A percentile compares a stretch with the other conserved stretches of the same genome.
Evolutionary conservation across 1,140 invertebrate genomes (phyloP).

Genomic region (Macrosteles quadrilineatus): DNA sequence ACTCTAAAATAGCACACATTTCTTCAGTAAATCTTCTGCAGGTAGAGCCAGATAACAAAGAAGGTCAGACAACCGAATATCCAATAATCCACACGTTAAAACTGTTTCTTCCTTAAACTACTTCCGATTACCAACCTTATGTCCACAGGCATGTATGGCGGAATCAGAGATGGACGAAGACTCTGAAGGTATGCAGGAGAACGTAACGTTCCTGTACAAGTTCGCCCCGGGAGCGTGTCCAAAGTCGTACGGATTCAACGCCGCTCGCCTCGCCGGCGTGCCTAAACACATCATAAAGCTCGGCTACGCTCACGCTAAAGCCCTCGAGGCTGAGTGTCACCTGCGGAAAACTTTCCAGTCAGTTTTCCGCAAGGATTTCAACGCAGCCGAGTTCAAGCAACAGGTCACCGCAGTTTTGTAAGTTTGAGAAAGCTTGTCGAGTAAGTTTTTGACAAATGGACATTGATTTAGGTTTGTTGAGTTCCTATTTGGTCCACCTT

Average conservation of each 20-base stretch:
- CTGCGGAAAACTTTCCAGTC: slow-evolving; percentile 37
- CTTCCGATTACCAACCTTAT: too few species aligned
- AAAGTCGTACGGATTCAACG: slow-evolving; percentile 99
- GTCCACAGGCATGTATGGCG: slow-evolving; percentile 87
- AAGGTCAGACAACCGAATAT: too few species aligned
- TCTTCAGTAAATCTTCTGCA: too few species aligned
- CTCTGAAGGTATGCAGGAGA: slow-evolving; percentile 71
- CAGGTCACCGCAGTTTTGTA: not conserved
- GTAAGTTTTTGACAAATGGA: too few species aligned
- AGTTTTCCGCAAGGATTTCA: slow-evolving; percentile 31
- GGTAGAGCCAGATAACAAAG: too few species aligned
- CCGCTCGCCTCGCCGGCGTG: slow-evolving; percentile 89
- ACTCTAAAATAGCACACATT: too few species aligned
- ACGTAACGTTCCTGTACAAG: slow-evolving; percentile 97
- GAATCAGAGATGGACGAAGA: slow-evolving; percentile 80
- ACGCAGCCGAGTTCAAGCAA: not conserved
- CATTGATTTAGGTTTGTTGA: too few species aligned
- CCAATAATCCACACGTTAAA: too few species aligned
- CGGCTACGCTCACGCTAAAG: slow-evolving; percentile 64
- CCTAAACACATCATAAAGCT: slow-evolving; percentile 65
- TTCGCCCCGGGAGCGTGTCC: slow-evolving; percentile 89
- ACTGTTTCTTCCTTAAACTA: too few species aligned
- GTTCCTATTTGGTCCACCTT: too few species aligned
- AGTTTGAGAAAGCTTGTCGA: not conserved
- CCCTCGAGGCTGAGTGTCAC: slow-evolving; percentile 59